Base-by-base conservation (phyloP, 2,113 vertebrate species). In the Tupaia chinensis region DNA sequence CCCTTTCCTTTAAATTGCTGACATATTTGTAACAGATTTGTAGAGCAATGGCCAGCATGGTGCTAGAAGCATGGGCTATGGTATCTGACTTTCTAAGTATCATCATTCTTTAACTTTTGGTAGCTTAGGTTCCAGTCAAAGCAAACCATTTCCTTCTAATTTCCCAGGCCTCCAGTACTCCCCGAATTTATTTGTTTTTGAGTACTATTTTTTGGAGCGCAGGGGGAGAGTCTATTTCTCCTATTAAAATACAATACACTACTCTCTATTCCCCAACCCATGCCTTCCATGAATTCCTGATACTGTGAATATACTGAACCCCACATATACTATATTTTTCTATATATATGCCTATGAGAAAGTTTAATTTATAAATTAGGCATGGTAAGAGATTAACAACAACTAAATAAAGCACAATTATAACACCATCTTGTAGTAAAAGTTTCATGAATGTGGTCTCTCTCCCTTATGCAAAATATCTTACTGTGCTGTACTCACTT, bases 1-100 rank as follows among this genome's bases (percentile, higher is more conserved):
- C 5, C 1, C 83, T 93, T 93, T 93, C 60, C 83, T 87, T 84
- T 69, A 90, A 84, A 87, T 96, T 74, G 83, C 89, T 58, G 65
- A 61, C 92, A 32, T 84, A 66, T 88, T 92, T 89, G 65, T 84
- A 86, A 58, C 65, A 7, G 85, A 56, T 56, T 92, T 91, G 73
- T 93, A 29, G 68, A 87, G 16, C 16, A 66, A 25, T 74, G 83
- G 44, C 44, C 77, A 69, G 15, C 9, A 13, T 60, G 81, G n/a
- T 15, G 9, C n/a, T 76, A 76, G 66, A 87, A 72, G n/a, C 78
- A 9, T 53, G 70, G 84, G 2, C 72, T 58, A 14, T 76, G 60
- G 27, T 66, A 17, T 85, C 69, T 91, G 86, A 74, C 74, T 94
- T 82, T 54, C 68, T n/a, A 79, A 91, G 81, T 29, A 68, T 13